phyloP scores from a whole-genome alignment of 2,797 vertebrate species.

The Pseudopleuronectes americanus region DNA sequence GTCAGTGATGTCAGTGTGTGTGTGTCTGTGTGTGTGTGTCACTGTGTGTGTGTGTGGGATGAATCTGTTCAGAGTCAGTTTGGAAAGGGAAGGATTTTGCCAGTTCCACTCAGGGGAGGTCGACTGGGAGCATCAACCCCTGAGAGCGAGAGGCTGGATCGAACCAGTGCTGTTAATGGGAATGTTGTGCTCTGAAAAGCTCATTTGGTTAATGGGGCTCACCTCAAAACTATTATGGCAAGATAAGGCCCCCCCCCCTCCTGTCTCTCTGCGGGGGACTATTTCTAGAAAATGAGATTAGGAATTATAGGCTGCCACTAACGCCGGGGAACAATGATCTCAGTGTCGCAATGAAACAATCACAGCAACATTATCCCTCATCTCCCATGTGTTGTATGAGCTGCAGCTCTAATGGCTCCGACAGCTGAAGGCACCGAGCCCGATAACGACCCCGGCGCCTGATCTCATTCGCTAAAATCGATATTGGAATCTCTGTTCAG shows the following conservation, averaged over 20 bases:
- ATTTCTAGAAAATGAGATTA: conserved; percentile 72
- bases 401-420: conserved; percentile 35
- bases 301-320: conserved; percentile 60
- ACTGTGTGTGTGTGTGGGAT: conserved; percentile 10
- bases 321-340: conserved; percentile 37
- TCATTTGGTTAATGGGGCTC: conserved; percentile 78
- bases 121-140: conserved; percentile 7
- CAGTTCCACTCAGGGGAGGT: conserved; percentile 16
- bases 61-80: conserved; percentile 36
- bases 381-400: conserved; percentile 49
- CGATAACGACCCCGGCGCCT: conserved; percentile 46
- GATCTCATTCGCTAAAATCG: conserved; percentile 52
- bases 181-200: conserved; percentile 67
- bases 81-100: conserved; percentile 1
- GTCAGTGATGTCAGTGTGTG: background rate
- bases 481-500: conserved; percentile 42
- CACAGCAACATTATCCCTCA: conserved; percentile 58
- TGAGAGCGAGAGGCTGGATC: conserved; percentile 52
- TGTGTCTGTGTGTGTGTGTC: conserved; percentile 7
- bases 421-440: conserved; percentile 41
- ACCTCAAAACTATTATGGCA: conserved; percentile 71
- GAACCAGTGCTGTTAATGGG: conserved; percentile 54
- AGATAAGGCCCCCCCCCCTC: conserved; percentile 39
- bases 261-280: conserved; percentile 64
- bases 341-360: conserved; percentile 60